Conservation (phyloP, 2,888 invertebrate genomes). For the Rhagonycha lutea region DNA sequence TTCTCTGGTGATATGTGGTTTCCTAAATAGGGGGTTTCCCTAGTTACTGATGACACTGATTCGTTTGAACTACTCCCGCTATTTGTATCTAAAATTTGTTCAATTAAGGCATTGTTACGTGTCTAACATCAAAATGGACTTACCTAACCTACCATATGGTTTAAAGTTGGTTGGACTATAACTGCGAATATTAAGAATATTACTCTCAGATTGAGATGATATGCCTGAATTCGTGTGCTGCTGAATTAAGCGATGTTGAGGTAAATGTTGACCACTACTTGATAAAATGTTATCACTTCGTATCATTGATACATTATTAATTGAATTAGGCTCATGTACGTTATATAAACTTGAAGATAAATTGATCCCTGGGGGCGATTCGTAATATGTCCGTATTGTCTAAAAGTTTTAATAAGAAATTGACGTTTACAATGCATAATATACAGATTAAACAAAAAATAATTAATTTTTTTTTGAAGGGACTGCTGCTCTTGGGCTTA, state of each 20-base stretch:
- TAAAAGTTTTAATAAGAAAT: slow-evolving; percentile 35
- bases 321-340: slow-evolving; percentile 49
- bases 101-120: neutral
- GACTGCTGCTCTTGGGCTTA: too few species aligned
- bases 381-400: slow-evolving; percentile 59
- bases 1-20: slow-evolving; percentile 57
- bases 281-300: slow-evolving; percentile 44
- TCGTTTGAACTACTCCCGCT: slow-evolving; percentile 83
- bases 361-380: slow-evolving; percentile 52
- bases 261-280: slow-evolving; percentile 23
- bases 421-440: neutral
- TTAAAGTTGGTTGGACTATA: slow-evolving; percentile 52
- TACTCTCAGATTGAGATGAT: slow-evolving; percentile 55
- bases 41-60: slow-evolving; percentile 75
- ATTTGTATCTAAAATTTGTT: slow-evolving; percentile 44
- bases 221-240: slow-evolving; percentile 44
- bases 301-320: slow-evolving; percentile 42
- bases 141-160: slow-evolving; percentile 47
- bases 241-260: slow-evolving; percentile 34
- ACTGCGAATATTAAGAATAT: slow-evolving; percentile 51
- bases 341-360: slow-evolving; percentile 55
- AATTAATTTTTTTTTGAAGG: too few species aligned
- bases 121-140: slow-evolving; percentile 11
- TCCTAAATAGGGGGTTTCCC: slow-evolving; percentile 54
- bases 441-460: neutral